phyloP scores from a whole-genome alignment of 2,888 invertebrate species.

The Drosophila longiperda region DNA sequence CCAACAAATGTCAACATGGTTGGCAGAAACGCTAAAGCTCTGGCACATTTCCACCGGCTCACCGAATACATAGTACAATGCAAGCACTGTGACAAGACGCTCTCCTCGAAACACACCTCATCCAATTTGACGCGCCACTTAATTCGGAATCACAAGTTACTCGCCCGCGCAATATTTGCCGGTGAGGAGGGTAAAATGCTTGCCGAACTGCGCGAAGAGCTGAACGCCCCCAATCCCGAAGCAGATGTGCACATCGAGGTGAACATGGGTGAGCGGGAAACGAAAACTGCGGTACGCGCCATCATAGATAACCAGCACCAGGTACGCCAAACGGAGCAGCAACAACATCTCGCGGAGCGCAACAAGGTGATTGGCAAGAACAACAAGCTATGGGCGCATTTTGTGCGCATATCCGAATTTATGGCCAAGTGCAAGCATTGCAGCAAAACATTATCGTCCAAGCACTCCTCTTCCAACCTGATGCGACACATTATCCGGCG shows the following conservation, averaged over 20 bases:
- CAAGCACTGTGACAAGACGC: slow-evolving; percentile 73
- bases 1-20: slow-evolving; percentile 58
- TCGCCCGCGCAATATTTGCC: slow-evolving; percentile 67
- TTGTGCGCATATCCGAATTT: slow-evolving; percentile 70
- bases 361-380: slow-evolving; percentile 71
- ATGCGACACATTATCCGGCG: slow-evolving; percentile 72
- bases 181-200: slow-evolving; percentile 72
- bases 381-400: slow-evolving; percentile 69
- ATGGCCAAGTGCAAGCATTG: slow-evolving; percentile 74
- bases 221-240: slow-evolving; percentile 61
- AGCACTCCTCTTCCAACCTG: slow-evolving; percentile 72
- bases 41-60: slow-evolving; percentile 71
- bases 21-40: slow-evolving; percentile 71
- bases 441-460: slow-evolving; percentile 69
- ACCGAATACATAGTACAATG: slow-evolving; percentile 73
- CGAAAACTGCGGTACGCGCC: slow-evolving; percentile 65
- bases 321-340: slow-evolving; percentile 42
- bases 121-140: slow-evolving; percentile 74
- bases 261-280: slow-evolving; percentile 61
- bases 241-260: slow-evolving; percentile 51
- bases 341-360: slow-evolving; percentile 48
- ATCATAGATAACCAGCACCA: slow-evolving; percentile 59
- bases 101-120: slow-evolving; percentile 73
- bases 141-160: slow-evolving; percentile 62
- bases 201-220: slow-evolving; percentile 62